Percentiles rank a stretch among this genome's conserved stretches.
Conservation (phyloP, 2,113 vertebrate species). For the Ceratotherium simum region DNA sequence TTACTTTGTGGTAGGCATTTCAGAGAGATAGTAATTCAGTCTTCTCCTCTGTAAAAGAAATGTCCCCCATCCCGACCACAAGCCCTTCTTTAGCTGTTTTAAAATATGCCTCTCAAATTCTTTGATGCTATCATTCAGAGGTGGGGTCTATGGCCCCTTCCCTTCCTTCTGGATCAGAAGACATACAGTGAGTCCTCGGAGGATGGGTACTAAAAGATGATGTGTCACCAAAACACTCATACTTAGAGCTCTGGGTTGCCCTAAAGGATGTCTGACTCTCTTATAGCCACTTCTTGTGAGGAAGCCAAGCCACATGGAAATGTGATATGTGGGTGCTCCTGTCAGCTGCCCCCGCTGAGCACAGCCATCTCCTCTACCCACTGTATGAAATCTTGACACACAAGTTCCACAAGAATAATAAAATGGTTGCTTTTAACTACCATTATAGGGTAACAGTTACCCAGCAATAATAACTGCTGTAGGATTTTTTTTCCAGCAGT, state of each 20-base stretch:
- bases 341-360: neutral
- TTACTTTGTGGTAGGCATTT: neutral
- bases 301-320: neutral
- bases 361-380: no score
- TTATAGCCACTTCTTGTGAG: fast-evolving
- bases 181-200: neutral
- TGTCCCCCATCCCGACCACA: fast-evolving
- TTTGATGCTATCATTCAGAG: neutral
- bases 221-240: neutral
- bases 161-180: neutral
- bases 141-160: neutral
- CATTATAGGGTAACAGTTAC: neutral
- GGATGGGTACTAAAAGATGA: fast-evolving
- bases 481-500: neutral
- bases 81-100: neutral
- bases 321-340: fast-evolving
- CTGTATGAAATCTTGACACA: neutral
- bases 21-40: neutral
- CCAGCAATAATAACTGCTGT: neutral
- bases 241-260: neutral
- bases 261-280: neutral
- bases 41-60: neutral
- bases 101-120: neutral
- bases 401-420: neutral
- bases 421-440: neutral